Evolutionary conservation across 2,888 invertebrate species (phyloP), one percentile per base, ranked within the genome.

Genomic region (Artemia sinica): DNA sequence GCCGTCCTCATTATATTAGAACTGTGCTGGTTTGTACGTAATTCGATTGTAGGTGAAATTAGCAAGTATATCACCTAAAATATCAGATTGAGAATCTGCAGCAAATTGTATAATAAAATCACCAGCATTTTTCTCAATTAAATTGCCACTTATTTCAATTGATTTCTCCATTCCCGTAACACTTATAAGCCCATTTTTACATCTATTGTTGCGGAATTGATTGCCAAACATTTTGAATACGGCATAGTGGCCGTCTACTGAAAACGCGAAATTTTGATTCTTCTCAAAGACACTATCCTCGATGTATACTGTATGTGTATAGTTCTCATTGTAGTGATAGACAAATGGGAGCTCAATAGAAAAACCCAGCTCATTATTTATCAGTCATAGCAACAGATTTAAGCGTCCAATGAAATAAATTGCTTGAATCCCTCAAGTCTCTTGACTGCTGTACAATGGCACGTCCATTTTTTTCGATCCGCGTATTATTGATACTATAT

Each of bases 131-230:
- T 83, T 82, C 73, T 84, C 83, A 71, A 96, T 87, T 67, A 81
- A 80, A 77, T 96, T 96, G 65, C 84, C 83, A 74, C 86, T 84
- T 70, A 97, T 86, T 70, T 85, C 83, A 79, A 97, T 83, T 74
- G 89, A 88, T 79, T 98, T 98, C 77, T 98, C 98, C 94, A 97
- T 98, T 10, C 98, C 98, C 71, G 85, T 83, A 49, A 94, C 81
- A 0, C 87, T 83, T 13, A 95, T 81, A 50, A 94, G 78, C 0
- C 94, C 91, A 13, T 80, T 81, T 74, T 86, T 85, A 74, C 97
- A 97, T 51, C 80, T 80, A 76, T 98, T 98, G 70, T 88, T 86
- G 1, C 84, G 84, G 75, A 96, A 95, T 8, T 68, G n/a, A 14
- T 68, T 70, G 28, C 65, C 68, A 8, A 68, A 68, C 28, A 70